These are phyloP conservation scores for Microtus pennsylvanicus DNA, from an alignment of 2,113 vertebrate genomes.

Conservation along the genomic window DNA sequence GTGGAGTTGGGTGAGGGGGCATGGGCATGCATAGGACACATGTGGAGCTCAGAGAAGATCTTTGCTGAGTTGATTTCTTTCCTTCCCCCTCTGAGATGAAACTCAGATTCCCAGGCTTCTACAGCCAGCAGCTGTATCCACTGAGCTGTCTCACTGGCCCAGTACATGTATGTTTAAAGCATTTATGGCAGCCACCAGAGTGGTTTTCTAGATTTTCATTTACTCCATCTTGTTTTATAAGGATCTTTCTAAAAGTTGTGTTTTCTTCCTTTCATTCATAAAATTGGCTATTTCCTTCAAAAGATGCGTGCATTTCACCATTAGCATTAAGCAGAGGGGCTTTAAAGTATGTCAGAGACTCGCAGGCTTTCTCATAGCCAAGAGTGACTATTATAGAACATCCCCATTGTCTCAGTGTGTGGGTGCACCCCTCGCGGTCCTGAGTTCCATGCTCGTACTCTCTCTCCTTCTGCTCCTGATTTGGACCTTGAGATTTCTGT, in stretches of 20 bases:
- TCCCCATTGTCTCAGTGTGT: no score
- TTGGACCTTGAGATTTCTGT: no score
- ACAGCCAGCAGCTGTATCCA: neutral
- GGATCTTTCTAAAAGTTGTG: neutral
- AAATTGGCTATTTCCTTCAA: neutral
- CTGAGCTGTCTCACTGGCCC: neutral
- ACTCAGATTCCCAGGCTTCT: neutral
- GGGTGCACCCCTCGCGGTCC: no score
- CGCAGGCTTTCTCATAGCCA: neutral
- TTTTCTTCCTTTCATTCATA: slow-evolving; percentile 40
- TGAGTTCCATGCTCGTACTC: no score
- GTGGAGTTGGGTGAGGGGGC: neutral
- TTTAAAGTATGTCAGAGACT: neutral
- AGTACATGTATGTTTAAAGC: slow-evolving; percentile 48
- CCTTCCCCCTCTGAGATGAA: neutral
- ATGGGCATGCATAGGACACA: neutral
- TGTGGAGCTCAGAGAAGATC: neutral
- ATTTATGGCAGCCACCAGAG: neutral
- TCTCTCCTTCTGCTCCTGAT: no score
- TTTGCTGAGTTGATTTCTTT: neutral
- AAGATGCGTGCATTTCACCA: neutral
- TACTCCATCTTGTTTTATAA: neutral
- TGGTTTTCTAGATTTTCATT: neutral
- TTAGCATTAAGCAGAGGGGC: slow-evolving; percentile 4
- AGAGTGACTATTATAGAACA: neutral